A percentile compares a stretch with the other conserved stretches of the same genome.
These are phyloP conservation scores for Paradoxurus hermaphroditus DNA, from an alignment of 2,113 vertebrate genomes.

Conservation along the genomic window DNA sequence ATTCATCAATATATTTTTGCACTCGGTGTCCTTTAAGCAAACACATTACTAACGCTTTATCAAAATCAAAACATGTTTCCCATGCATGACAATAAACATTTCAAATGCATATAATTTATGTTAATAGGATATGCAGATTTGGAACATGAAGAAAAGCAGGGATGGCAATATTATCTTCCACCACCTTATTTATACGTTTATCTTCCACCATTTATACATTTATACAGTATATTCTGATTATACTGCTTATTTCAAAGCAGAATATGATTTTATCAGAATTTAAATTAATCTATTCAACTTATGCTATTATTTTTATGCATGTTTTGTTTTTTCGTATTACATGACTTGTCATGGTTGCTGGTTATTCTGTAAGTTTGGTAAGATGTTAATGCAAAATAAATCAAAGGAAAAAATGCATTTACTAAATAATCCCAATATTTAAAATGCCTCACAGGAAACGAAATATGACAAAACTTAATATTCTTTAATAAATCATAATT, in stretches of 20 bases:
- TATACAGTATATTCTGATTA: slow-evolving; percentile 14
- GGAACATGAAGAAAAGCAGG: background rate
- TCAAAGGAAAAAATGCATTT: background rate
- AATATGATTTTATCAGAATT: slow-evolving; percentile 26
- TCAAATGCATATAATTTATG: background rate
- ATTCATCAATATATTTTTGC: background rate
- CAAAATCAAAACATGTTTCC: background rate
- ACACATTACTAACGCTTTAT: background rate
- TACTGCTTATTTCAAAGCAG: slow-evolving; percentile 20
- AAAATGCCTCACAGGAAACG: slow-evolving; percentile 4
- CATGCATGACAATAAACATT: background rate
- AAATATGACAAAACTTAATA: slow-evolving; percentile 35
- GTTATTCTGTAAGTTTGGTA: background rate
- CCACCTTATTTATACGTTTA: background rate
- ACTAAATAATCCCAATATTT: slow-evolving; percentile 16
- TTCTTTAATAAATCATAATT: slow-evolving; percentile 31
- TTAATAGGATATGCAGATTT: background rate
- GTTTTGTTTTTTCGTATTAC: slow-evolving; percentile 8
- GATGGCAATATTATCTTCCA: background rate
- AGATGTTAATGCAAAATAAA: slow-evolving; percentile 32
- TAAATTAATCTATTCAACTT: slow-evolving; percentile 14
- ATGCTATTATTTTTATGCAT: slow-evolving; percentile 9
- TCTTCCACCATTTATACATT: background rate
- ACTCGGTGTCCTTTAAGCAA: background rate
- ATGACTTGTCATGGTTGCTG: background rate